phyloP scores from a whole-genome alignment of 1,140 invertebrate species.

The Drosophila kanapiae region DNA sequence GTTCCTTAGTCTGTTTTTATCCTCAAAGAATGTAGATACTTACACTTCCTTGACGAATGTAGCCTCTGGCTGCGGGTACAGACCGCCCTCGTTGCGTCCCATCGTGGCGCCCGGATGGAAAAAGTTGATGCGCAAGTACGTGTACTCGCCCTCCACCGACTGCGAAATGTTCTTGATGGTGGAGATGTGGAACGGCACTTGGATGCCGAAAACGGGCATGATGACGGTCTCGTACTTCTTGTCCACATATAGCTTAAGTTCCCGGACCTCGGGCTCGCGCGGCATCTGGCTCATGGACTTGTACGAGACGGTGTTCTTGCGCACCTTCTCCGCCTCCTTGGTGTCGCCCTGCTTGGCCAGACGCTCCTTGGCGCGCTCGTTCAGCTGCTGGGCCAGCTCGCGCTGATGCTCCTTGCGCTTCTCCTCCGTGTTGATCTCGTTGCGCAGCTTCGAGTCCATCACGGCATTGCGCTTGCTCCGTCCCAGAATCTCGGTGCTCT shows the following conservation, averaged over 20 bases:
- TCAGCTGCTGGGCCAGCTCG: slow-evolving; percentile 95
- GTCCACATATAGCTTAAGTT: slow-evolving; percentile 98
- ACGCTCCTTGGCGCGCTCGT: slow-evolving; percentile 96
- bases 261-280: slow-evolving; percentile 95
- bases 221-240: slow-evolving; percentile 99
- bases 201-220: slow-evolving; percentile 97
- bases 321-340: slow-evolving; percentile 95
- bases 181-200: slow-evolving; percentile 99
- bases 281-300: slow-evolving; percentile 97
- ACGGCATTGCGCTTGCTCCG: slow-evolving; percentile 97
- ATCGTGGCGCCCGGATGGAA: slow-evolving; percentile 99
- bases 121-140: slow-evolving; percentile 99
- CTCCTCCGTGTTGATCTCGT: slow-evolving; percentile 98
- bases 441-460: slow-evolving; percentile 97
- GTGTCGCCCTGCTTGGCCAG: slow-evolving; percentile 94
- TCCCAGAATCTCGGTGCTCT: slow-evolving; percentile 89
- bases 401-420: slow-evolving; percentile 98
- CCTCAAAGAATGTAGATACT: slow-evolving; percentile 80
- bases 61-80: slow-evolving; percentile 97
- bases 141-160: slow-evolving; percentile 99
- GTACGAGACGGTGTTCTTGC: slow-evolving; percentile 98
- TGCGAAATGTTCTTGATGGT: slow-evolving; percentile 99
- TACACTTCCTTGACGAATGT: slow-evolving; percentile 99
- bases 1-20: background rate
- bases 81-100: slow-evolving; percentile 95